These are phyloP conservation scores for Lophotriccus pileatus DNA, from an alignment of 2,797 vertebrate species.

Conservation along the genomic window DNA sequence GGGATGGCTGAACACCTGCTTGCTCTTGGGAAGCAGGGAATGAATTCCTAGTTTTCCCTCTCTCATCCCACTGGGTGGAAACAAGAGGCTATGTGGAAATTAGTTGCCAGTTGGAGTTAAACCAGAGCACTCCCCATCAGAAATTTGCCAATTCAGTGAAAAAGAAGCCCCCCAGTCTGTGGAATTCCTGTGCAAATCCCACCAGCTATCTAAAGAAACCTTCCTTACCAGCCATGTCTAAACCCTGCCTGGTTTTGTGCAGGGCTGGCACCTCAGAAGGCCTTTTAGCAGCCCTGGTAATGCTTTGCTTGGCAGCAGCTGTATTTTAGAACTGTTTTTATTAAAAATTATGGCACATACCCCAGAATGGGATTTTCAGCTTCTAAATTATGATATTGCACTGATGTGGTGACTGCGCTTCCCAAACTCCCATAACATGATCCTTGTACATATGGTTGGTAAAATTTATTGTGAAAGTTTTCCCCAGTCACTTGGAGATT, in stretches of 20 bases:
- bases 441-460: background rate
- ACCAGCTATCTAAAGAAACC: background rate
- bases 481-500: background rate
- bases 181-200: background rate
- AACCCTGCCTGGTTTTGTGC: background rate
- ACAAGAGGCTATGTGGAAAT: background rate
- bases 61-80: background rate
- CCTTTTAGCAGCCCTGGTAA: conserved; percentile 2
- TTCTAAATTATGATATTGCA: background rate
- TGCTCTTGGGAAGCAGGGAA: background rate
- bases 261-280: background rate
- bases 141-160: background rate
- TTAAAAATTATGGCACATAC: conserved; percentile 23
- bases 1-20: background rate
- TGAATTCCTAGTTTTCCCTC: background rate
- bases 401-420: background rate
- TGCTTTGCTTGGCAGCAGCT: conserved; percentile 38
- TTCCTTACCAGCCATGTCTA: background rate
- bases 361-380: background rate
- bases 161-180: background rate
- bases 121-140: background rate
- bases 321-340: conserved; percentile 11
- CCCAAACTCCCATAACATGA: fast-evolving
- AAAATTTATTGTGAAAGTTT: background rate
- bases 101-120: background rate